Percentiles rank a stretch among this genome's conserved stretches.
Evolutionary conservation across 2,888 invertebrate genomes (phyloP).

Genomic region (Drosophila mayaguana): DNA sequence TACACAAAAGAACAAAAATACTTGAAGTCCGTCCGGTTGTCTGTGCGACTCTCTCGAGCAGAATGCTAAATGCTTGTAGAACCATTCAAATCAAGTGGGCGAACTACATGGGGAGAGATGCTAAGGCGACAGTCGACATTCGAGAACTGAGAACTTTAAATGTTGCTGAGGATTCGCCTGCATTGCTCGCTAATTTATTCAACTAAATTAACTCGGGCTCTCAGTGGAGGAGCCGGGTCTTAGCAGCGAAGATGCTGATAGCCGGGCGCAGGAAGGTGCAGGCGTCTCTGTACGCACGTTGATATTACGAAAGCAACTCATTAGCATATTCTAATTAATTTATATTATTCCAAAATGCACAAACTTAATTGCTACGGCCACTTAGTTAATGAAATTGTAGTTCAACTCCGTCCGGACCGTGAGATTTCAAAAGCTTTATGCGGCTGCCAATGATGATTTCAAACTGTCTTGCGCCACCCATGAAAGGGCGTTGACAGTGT

Average conservation of each 20-base stretch:
- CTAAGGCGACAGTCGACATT: slow-evolving; percentile 38
- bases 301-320: slow-evolving; percentile 61
- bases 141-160: slow-evolving; percentile 44
- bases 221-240: slow-evolving; percentile 34
- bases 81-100: slow-evolving; percentile 32
- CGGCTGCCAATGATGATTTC: slow-evolving; percentile 35
- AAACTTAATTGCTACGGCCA: slow-evolving; percentile 77
- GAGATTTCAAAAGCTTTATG: slow-evolving; percentile 43
- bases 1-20: slow-evolving; percentile 13
- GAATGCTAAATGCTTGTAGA: slow-evolving; percentile 29
- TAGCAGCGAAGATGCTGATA: slow-evolving; percentile 20
- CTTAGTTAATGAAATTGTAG: slow-evolving; percentile 80
- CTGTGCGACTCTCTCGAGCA: slow-evolving; percentile 22
- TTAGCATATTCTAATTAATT: slow-evolving; percentile 81
- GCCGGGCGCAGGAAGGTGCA: not conserved
- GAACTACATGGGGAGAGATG: not conserved
- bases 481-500: slow-evolving; percentile 13
- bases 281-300: slow-evolving; percentile 25
- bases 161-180: slow-evolving; percentile 53
- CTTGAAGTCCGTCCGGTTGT: slow-evolving; percentile 41
- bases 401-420: slow-evolving; percentile 37
- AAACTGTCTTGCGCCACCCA: slow-evolving; percentile 12
- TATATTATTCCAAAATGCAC: slow-evolving; percentile 79
- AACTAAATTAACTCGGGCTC: slow-evolving; percentile 70
- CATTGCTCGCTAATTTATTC: slow-evolving; percentile 73